Evolutionary conservation across 2,888 invertebrate species (phyloP).

Genomic region (Netelia fuscicornis): DNA sequence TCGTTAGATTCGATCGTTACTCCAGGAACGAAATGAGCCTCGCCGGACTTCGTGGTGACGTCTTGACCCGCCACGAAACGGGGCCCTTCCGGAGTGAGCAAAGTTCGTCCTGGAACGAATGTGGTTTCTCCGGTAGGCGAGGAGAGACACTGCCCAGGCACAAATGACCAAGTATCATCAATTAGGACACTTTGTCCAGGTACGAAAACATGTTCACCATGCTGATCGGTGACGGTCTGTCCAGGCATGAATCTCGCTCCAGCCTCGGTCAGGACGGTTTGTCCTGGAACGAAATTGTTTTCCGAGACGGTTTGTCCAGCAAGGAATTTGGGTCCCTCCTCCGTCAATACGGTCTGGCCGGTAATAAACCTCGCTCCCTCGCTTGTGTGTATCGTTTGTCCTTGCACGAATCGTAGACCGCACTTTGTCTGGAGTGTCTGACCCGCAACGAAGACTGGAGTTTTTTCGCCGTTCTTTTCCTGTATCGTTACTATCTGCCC

Average conservation of each 20-base stretch:
- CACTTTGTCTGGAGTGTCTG: constrained; percentile 88
- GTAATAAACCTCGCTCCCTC: constrained; percentile 87
- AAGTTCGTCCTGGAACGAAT: constrained; percentile 89
- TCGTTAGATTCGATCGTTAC: constrained; percentile 85
- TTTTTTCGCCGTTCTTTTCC: constrained; percentile 85
- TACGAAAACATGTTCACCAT: constrained; percentile 87
- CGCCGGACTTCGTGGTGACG: constrained; percentile 85
- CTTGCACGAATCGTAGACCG: constrained; percentile 87
- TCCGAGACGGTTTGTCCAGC: constrained; percentile 87
- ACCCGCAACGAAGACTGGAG: constrained; percentile 89
- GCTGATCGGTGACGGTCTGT: constrained; percentile 87
- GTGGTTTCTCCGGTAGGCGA: constrained; percentile 86
- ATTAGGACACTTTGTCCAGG: constrained; percentile 88
- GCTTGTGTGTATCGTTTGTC: constrained; percentile 87
- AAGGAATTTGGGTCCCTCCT: constrained; percentile 88
- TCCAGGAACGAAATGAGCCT: constrained; percentile 88
- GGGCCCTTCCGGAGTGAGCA: constrained; percentile 88
- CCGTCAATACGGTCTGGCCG: constrained; percentile 88
- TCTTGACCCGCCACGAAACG: constrained; percentile 89
- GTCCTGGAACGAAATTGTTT: constrained; percentile 82
- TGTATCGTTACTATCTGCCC: constrained; percentile 88
- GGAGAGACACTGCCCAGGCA: constrained; percentile 88
- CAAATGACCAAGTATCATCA: constrained; percentile 87
- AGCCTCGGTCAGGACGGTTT: constrained; percentile 81
- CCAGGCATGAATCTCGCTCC: constrained; percentile 88